These are phyloP conservation scores for Callipepla squamata DNA, from an alignment of 2,113 vertebrate species.

Conservation along the genomic window DNA sequence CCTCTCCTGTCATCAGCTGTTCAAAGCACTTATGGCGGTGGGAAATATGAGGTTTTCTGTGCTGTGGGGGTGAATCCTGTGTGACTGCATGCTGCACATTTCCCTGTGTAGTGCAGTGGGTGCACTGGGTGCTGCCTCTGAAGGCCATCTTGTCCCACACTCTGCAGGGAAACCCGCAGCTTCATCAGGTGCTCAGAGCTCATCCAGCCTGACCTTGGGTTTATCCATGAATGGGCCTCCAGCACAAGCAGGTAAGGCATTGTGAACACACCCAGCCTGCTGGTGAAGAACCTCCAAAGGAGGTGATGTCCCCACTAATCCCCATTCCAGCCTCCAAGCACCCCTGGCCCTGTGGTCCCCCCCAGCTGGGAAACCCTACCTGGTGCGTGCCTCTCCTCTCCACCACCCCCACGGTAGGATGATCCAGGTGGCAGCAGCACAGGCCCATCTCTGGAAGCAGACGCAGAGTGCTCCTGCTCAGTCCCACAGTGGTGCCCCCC, in stretches of 20 bases:
- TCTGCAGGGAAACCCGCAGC: too few species aligned
- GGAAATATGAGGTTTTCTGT: accelerated
- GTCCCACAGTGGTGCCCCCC: neutral
- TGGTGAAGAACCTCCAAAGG: accelerated
- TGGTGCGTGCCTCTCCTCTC: neutral
- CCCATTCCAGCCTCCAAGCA: neutral
- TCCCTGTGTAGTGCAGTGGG: neutral
- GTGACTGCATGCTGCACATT: too few species aligned
- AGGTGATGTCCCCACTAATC: neutral
- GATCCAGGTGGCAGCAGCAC: neutral
- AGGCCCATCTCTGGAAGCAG: accelerated
- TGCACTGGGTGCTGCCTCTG: accelerated
- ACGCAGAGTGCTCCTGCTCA: accelerated
- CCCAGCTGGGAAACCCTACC: neutral
- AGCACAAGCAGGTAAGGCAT: neutral
- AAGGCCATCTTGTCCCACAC: too few species aligned
- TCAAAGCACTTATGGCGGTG: accelerated
- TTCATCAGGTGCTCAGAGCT: too few species aligned
- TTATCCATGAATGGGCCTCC: too few species aligned
- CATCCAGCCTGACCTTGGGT: too few species aligned
- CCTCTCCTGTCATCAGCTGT: accelerated
- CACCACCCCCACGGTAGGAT: accelerated
- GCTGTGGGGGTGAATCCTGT: accelerated
- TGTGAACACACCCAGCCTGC: accelerated
- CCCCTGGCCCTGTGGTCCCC: neutral